These are phyloP conservation scores for Physocephala rufipes DNA, from an alignment of 2,888 invertebrate genomes.

Conservation along the genomic window DNA sequence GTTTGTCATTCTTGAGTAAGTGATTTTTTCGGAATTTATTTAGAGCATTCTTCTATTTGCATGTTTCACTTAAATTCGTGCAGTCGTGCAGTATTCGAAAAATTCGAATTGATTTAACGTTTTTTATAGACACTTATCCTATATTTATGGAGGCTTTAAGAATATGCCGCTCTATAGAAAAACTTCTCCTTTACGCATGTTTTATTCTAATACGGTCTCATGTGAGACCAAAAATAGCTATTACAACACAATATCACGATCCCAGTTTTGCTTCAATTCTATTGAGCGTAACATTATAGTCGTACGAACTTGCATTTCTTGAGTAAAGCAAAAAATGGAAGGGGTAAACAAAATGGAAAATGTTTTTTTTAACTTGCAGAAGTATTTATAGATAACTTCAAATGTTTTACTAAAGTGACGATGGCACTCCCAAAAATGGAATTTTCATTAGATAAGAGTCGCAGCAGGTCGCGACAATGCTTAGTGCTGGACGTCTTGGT, in stretches of 20 bases:
- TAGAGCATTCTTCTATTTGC: constrained; percentile 24
- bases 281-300: constrained; percentile 12
- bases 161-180: constrained; percentile 6
- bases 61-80: constrained; percentile 19
- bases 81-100: constrained; percentile 15
- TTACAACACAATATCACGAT: neutral
- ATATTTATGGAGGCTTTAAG: neutral
- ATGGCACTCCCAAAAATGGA: constrained; percentile 14
- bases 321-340: neutral
- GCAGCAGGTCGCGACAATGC: neutral
- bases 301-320: neutral
- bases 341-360: neutral
- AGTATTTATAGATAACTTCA: neutral
- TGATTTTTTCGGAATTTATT: constrained; percentile 18
- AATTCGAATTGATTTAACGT: constrained; percentile 5
- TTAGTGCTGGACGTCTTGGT: no score
- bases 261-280: constrained; percentile 20
- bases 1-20: neutral
- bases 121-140: neutral
- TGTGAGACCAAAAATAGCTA: constrained; percentile 16
- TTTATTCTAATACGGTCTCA: neutral
- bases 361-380: neutral
- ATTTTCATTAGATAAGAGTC: constrained; percentile 6
- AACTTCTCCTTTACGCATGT: neutral
- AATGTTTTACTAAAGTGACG: neutral